Base-by-base conservation (phyloP, 2,797 vertebrate genomes). In the Naso thynnoides region DNA sequence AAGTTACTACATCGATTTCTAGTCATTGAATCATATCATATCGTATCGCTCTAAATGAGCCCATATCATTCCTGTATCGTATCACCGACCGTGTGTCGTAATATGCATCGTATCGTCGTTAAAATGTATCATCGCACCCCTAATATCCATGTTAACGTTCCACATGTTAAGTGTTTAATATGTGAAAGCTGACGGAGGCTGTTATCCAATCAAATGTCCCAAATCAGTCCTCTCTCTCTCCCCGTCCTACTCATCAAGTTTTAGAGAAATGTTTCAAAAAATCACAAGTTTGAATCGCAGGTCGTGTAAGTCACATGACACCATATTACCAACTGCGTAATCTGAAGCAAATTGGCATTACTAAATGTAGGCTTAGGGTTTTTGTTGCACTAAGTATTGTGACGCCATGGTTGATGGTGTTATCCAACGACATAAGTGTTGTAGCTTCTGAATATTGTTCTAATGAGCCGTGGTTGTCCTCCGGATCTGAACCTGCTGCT, bases 371-470 rank as follows among this genome's bases (percentile, higher is more conserved):
- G 27, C 18, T 44, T 57, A 16, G 21, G n/a, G 26, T 23, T 64
- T 63, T 67, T 83, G 66, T 88, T 72, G 36, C 23, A 23, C 7
- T 70, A 74, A n/a, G 13, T 67, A 67, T 79, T 16, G 41, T 69
- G 68, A 70, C 71, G 58, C 74, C 69, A 18, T 27, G 13, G n/a
- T 45, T 58, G 60, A 62, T 31, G 53, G 59, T n/a, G 48, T 64
- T 73, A 66, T 52, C 14, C 62, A 3, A 59, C 21, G 59, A 57
- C 50, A 39, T 63, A 31, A 58, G 21, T 27, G 31, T 56, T 70
- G 57, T 74, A 36, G 27, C 26, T 57, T 58, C 27, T 53, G 53
- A 81, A 60, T 60, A 55, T 55, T 31, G 42, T 73, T 21, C 60
- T 47, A 55, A 52, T 16, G 64, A 59, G 42, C 36, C 7, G 38